Conservation (phyloP, 35 echinoderm and acorn worm genomes). For the Ophiothrix spiculata region DNA sequence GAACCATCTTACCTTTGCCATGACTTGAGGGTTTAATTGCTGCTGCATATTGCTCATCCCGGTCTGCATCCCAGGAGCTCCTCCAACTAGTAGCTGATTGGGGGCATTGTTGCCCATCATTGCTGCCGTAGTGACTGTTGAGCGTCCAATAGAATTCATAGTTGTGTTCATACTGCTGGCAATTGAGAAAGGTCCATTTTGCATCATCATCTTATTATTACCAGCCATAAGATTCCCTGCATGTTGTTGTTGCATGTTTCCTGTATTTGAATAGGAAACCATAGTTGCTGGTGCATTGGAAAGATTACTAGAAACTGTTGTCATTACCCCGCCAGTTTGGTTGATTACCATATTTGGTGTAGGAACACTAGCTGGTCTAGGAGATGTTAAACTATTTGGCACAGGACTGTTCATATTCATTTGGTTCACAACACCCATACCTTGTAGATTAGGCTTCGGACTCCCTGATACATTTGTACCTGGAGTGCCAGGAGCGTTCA, state of each 20-base stretch:
- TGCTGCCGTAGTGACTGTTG: slow-evolving; percentile 1
- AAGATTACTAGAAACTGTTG: slow-evolving; percentile 8
- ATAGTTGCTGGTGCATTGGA: neutral
- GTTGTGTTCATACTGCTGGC: slow-evolving; percentile 3
- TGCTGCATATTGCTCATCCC: slow-evolving; percentile 14
- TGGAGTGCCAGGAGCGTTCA: neutral
- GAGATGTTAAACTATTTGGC: slow-evolving; percentile 35
- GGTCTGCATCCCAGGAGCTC: neutral
- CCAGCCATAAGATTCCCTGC: neutral
- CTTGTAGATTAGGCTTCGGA: slow-evolving; percentile 68
- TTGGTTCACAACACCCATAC: slow-evolving; percentile 1
- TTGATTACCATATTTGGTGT: neutral
- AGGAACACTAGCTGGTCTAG: neutral
- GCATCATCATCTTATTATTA: neutral
- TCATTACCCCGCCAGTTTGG: neutral
- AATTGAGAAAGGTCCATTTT: neutral
- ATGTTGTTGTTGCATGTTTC: neutral
- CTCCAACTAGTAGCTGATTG: neutral
- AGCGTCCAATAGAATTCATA: neutral
- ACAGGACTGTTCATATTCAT: slow-evolving; percentile 36
- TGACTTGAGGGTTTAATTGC: neutral
- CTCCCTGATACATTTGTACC: slow-evolving; percentile 39
- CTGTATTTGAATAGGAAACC: slow-evolving; percentile 1
- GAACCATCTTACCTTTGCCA: slow-evolving; percentile 3
- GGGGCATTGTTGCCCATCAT: slow-evolving; percentile 7